Evolutionary conservation across 2,888 invertebrate genomes (phyloP), one percentile per base, ranked within the genome.

Genomic region (Chouioia cunea): DNA sequence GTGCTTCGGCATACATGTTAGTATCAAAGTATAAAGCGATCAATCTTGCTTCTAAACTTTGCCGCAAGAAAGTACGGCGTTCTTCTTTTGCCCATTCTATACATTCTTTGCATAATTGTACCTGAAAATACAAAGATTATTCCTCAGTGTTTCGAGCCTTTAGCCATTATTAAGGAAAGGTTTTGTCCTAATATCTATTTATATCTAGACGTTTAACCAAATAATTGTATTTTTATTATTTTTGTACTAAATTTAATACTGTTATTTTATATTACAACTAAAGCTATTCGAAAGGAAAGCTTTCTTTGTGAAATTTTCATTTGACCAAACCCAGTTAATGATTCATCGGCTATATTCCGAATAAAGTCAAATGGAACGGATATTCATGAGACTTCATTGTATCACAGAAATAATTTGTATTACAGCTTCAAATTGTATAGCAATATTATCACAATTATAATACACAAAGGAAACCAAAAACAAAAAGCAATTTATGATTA

Each of bases 21-120:
- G 95, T 96, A 85, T 97, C 96, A 86, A 93, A 97, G 87, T 97
- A 98, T 50, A 99, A 89, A 2, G 97, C 97, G 82, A 99, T 93
- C 70, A 99, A 89, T 79, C 99, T 90, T 16, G 98, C 95, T 86
- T 99, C 97, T 78, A 99, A 87, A 0, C 97, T 96, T 87, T 99
- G 99, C 79, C 99, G 89, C 74, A 99, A 88, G 87, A 99, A 99
- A 20, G 97, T 98, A 77, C 99, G 91, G 77, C 97, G 93, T 86
- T 99, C 99, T 82, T 96, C 95, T 85, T 97, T 97, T 43, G 99
- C 97, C 99, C 99, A 99, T 88, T 97, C 96, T 88, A 99, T 99
- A 88, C 98, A 99, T 88, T 99, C 99, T 88, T 95, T 95, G 86
- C 96, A 96, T 74, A 96, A 87, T 86, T 95, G 93, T 65, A 94